These are phyloP conservation scores for Palythoa grandis DNA, from an alignment of 92 coral and sea anemone genomes.

Conservation along the genomic window DNA sequence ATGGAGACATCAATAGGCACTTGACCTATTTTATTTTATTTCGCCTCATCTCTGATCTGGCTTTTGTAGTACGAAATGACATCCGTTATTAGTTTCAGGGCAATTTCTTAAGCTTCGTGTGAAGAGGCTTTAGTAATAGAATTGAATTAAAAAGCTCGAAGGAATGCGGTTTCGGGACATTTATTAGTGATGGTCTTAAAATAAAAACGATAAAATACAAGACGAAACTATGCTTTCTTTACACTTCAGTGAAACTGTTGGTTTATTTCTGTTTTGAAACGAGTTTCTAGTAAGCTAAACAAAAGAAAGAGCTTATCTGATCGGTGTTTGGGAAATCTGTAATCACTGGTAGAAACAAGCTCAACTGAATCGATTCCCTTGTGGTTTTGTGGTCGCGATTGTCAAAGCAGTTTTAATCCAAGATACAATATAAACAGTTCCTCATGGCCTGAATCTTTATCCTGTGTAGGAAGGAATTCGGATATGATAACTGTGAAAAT, in stretches of 20 bases:
- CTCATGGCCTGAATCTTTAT: not conserved
- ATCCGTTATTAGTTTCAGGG: conserved; percentile 5
- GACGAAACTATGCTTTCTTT: not conserved
- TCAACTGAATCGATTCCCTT: not conserved
- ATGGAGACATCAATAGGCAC: not conserved
- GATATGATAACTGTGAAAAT: conserved; percentile 15
- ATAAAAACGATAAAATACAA: not conserved
- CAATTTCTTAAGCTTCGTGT: conserved; percentile 3
- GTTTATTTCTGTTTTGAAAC: not conserved
- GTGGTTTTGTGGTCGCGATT: conserved; percentile 35
- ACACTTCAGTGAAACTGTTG: not conserved
- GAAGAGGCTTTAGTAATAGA: not conserved
- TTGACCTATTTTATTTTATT: conserved; percentile 15
- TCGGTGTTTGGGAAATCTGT: conserved; percentile 3
- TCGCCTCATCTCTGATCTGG: not conserved
- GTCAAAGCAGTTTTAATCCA: conserved; percentile 11
- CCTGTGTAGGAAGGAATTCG: conserved; percentile 38
- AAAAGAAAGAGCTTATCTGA: conserved; percentile 7
- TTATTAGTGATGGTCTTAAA: not conserved
- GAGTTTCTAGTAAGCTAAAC: not conserved
- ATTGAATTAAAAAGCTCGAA: not conserved
- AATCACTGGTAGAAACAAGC: not conserved
- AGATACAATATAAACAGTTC: conserved; percentile 13
- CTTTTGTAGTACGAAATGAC: conserved; percentile 14
- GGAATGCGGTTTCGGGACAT: not conserved